A percentile compares a stretch with the other conserved stretches of the same genome.
phyloP scores from a whole-genome alignment of 2,888 invertebrate genomes.

The Pristionchus maxplancki region DNA sequence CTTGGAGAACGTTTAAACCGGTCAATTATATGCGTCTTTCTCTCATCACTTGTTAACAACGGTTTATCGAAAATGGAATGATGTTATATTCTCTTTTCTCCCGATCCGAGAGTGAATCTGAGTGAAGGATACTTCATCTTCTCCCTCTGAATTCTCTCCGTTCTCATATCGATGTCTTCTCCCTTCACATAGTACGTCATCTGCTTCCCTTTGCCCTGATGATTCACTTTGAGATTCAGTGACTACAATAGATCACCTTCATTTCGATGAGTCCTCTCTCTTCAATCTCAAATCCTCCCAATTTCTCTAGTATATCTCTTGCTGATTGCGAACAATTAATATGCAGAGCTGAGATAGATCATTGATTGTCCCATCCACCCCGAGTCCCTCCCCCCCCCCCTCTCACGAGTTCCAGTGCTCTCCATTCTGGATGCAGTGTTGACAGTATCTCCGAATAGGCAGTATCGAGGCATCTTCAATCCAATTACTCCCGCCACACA shows the following conservation, averaged over 20 bases:
- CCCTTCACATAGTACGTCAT: constrained; percentile 79
- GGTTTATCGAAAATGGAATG: background rate
- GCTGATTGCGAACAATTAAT: constrained; percentile 62
- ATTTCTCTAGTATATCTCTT: constrained; percentile 76
- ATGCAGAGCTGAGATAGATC: constrained; percentile 57
- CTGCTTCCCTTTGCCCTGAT: constrained; percentile 79
- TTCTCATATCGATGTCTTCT: constrained; percentile 75
- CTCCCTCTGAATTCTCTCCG: constrained; percentile 60
- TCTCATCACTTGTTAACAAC: too few species aligned
- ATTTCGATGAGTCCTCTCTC: constrained; percentile 79
- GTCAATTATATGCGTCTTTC: too few species aligned
- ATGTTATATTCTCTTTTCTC: background rate
- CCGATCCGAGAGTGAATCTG: constrained; percentile 53
- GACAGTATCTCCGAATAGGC: constrained; percentile 66
- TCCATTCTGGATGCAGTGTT: constrained; percentile 67
- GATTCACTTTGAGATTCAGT: too few species aligned
- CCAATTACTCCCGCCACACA: constrained; percentile 66
- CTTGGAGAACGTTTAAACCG: too few species aligned
- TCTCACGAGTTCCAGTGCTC: constrained; percentile 66
- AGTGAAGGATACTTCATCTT: constrained; percentile 59
- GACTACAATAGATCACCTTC: constrained; percentile 77
- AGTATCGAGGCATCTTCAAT: constrained; percentile 63
- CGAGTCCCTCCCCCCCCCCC: too few species aligned
- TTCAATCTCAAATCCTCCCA: constrained; percentile 79
- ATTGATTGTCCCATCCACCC: background rate